Evolutionary conservation across 2,888 invertebrate species (phyloP), one percentile per base, ranked within the genome.

Genomic region (Lysandra bellargus): DNA sequence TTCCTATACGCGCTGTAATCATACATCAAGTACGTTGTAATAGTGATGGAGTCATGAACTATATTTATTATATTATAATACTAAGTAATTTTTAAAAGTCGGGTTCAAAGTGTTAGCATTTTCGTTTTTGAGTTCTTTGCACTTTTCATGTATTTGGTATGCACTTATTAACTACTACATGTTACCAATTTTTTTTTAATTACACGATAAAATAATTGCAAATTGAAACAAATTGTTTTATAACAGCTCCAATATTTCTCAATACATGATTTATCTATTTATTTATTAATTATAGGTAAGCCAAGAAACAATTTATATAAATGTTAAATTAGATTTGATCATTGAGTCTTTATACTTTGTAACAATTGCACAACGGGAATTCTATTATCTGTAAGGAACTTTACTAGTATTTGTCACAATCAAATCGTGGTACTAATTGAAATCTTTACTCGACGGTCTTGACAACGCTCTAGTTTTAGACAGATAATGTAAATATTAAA

Each of bases 401-500:
- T 49, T 53, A 73, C 53, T 64, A 23, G 69, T 74, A 57, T 57
- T 40, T 73, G 72, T 74, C 40, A 60, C 75, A 30, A 75, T 61
- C 73, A 60, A 61, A 61, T 83, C 82, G 82, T 82, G 86, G 85
- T 86, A 85, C 85, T 86, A 85, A 87, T 84, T 85, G 82, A 85
- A 85, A 81, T 84, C 80, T 85, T 83, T 81, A 85, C 81, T 83
- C 82, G 86, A 88, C 86, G 87, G 87, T 90, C 87, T 88, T 85
- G 84, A 88, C 88, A 89, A 90, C 87, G 87, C 88, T 86, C 84
- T 88, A 89, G 84, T 81, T 78, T 83, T 92, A 92, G 88, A 83
- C 91, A 89, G 87, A 88, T 92, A 92, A 85, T 79, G 93, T 92
- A 92, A 83, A 87, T 87, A 88, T 89, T 87, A 87, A 87, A 87